Percentiles rank a stretch among this genome's conserved stretches.
These are phyloP conservation scores for Zaprionus vittiger DNA, from an alignment of 1,140 invertebrate species.

Conservation along the genomic window DNA sequence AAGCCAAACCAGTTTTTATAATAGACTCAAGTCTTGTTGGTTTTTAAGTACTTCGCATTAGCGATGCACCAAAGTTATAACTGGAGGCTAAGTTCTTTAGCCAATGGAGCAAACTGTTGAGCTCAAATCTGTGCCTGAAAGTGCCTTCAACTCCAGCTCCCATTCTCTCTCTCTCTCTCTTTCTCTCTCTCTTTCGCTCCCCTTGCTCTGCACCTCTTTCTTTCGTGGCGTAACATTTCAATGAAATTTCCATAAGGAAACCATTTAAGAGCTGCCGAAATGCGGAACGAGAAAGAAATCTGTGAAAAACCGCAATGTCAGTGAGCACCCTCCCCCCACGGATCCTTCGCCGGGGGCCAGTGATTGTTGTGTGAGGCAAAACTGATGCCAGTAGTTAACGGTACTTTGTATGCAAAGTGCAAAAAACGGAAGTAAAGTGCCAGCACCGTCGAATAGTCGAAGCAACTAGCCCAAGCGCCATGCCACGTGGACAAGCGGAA, in stretches of 20 bases:
- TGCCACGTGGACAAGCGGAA: slow-evolving; percentile 3
- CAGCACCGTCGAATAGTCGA: slow-evolving; percentile 43
- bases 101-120: slow-evolving; percentile 42
- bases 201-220: background rate
- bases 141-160: slow-evolving; percentile 5
- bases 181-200: background rate
- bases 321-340: slow-evolving; percentile 8
- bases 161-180: background rate
- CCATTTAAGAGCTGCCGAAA: slow-evolving; percentile 56
- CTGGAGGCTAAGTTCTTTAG: slow-evolving; percentile 24
- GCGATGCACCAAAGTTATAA: slow-evolving; percentile 35
- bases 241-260: slow-evolving; percentile 71
- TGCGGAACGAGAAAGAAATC: slow-evolving; percentile 56
- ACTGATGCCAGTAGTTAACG: slow-evolving; percentile 76
- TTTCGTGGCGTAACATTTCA: slow-evolving; percentile 49
- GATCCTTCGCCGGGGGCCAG: background rate
- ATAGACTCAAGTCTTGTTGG: slow-evolving; percentile 3
- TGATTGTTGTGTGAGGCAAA: slow-evolving; percentile 63
- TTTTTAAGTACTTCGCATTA: slow-evolving; percentile 19
- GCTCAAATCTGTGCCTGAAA: slow-evolving; percentile 62
- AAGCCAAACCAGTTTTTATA: background rate
- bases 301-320: slow-evolving; percentile 67
- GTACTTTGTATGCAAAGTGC: slow-evolving; percentile 83
- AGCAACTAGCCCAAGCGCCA: slow-evolving; percentile 37
- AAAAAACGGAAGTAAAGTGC: slow-evolving; percentile 68